Conservation (phyloP, 2,113 vertebrate species). For the Hippocampus comes region DNA sequence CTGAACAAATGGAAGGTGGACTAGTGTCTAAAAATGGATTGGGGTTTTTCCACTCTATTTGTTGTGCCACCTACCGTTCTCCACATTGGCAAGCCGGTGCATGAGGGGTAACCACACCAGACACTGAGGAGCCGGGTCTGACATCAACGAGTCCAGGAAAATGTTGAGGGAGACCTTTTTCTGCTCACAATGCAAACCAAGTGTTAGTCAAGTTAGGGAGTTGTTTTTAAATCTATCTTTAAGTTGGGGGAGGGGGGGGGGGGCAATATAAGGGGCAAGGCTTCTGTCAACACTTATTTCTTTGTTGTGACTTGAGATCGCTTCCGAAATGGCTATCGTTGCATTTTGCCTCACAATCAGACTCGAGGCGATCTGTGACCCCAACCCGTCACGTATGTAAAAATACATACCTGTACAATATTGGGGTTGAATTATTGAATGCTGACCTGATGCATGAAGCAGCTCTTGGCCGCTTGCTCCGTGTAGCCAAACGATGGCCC, state of each 20-base stretch:
- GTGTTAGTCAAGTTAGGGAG: conserved; percentile 4
- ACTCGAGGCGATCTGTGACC: no score
- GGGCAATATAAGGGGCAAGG: no score
- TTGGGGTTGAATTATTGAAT: not conserved
- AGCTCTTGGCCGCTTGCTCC: conserved; percentile 88
- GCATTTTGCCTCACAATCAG: no score
- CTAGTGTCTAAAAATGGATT: not conserved
- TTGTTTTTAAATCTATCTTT: no score
- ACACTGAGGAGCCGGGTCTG: conserved; percentile 95
- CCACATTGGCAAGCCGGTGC: conserved; percentile 95
- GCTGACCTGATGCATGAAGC: conserved; percentile 91
- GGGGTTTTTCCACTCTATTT: not conserved
- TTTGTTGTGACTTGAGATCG: no score
- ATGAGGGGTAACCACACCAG: conserved; percentile 97
- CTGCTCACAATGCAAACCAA: conserved; percentile 68
- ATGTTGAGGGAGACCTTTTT: conserved; percentile 95
- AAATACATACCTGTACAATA: not conserved
- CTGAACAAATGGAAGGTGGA: not conserved
- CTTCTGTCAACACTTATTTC: no score
- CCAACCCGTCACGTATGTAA: not conserved
- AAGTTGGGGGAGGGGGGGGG: no score
- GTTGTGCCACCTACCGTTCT: conserved; percentile 83
- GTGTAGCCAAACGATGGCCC: conserved; percentile 97
- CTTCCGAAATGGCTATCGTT: no score
- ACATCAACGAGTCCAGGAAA: conserved; percentile 97